Conservation (phyloP, 2,113 vertebrate species). For the Hippocampus comes region DNA sequence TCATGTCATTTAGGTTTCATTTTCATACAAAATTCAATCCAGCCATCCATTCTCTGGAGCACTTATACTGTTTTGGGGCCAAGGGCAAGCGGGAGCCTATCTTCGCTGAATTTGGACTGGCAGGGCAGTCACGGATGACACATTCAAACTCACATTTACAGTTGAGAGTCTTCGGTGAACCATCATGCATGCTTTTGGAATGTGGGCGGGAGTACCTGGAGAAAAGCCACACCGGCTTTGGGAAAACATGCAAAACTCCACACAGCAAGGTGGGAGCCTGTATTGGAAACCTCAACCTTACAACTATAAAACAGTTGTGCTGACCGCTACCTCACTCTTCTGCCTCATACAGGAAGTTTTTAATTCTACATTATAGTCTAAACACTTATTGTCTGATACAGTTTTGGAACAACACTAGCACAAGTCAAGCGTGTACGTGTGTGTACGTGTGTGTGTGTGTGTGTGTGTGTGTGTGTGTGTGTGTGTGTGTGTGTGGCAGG, state of each 20-base stretch:
- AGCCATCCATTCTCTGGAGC: background rate
- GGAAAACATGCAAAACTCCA: background rate
- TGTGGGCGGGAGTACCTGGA: background rate
- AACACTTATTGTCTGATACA: background rate
- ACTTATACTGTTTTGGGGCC: background rate
- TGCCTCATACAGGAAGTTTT: too few species aligned
- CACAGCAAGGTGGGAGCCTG: background rate
- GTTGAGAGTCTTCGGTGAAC: background rate
- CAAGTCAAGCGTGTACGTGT: background rate
- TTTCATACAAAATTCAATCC: background rate
- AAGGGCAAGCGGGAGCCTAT: background rate
- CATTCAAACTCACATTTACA: background rate
- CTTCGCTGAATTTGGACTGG: background rate
- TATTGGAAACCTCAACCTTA: background rate
- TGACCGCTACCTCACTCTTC: background rate
- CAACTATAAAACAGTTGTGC: background rate
- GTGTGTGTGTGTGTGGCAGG: background rate
- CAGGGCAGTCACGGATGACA: background rate
- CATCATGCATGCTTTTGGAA: background rate
- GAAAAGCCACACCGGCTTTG: background rate
- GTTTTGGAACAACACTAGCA: background rate
- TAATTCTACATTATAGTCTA: background rate
- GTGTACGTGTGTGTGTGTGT: background rate
- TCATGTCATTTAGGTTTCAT: background rate
- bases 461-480: constrained; percentile 5